Evolutionary conservation across 2,888 invertebrate genomes (phyloP), one percentile per base, ranked within the genome.

Genomic region (Diaphora mendica): DNA sequence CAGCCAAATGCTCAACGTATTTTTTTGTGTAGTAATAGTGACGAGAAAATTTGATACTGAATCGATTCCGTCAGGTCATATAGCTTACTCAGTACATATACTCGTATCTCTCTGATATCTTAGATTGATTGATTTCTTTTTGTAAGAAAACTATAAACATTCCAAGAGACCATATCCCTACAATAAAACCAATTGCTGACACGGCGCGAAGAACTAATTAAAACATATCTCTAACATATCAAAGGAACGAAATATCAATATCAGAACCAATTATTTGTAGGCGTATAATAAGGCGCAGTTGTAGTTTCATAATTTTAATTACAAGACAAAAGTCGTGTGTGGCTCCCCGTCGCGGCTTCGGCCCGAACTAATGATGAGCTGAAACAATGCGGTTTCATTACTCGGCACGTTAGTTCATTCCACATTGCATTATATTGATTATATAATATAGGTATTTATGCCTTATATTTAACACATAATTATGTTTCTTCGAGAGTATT

Each of bases 231-330:
- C 62, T 30, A 62, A 30, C 30, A 62, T 62, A 62, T 82, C 83
- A 72, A 77, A 80, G 70, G 75, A 81, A 77, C 71, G 76, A 78
- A 77, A 77, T 89, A 91, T 91, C 89, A 87, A 91, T 91, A 90
- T 88, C 88, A 77, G 80, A 86, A 84, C 81, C 86, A 89, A 91
- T 91, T 87, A 89, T 85, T 85, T 79, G 89, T 90, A 85, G 90
- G 91, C 90, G 90, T 87, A 84, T 85, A 83, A 85, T 87, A 83
- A 85, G 84, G 81, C 82, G 81, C 82, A 77, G 86, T 86, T 87
- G 87, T 87, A 84, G 82, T 91, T 92, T 91, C 88, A 88, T 91
- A 89, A 91, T 93, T 92, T 92, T 94, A 94, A 95, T 95, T 93
- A 94, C 87, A 82, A 88, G 86, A 93, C 94, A 93, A 93, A 91